These are phyloP conservation scores for Linepithema humile DNA, from an alignment of 1,140 invertebrate genomes.

Conservation along the genomic window DNA sequence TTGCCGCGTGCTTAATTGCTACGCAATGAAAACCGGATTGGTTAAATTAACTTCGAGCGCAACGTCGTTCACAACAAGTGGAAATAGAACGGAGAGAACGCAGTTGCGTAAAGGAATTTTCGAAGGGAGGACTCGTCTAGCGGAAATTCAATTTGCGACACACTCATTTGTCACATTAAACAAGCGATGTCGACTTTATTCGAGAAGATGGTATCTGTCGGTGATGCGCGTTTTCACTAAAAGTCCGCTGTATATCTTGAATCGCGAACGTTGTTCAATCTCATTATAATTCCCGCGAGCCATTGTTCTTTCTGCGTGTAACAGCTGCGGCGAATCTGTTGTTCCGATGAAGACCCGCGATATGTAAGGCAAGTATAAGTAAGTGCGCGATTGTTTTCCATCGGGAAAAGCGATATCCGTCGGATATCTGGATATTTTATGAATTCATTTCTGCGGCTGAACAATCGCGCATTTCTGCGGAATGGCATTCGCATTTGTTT, in stretches of 20 bases:
- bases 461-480: not conserved
- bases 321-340: conserved; percentile 6
- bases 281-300: conserved; percentile 14
- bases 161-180: not conserved
- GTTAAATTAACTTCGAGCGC: not conserved
- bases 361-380: not conserved
- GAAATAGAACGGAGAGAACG: not conserved
- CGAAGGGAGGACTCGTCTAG: not conserved
- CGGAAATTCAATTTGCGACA: not conserved
- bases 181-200: not conserved
- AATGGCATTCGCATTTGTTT: not conserved
- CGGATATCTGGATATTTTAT: not conserved
- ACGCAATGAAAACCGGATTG: not conserved
- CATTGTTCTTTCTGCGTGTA: conserved; percentile 30
- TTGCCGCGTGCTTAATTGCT: not conserved
- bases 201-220: not conserved
- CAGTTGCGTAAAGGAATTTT: not conserved
- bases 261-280: not conserved
- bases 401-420: not conserved
- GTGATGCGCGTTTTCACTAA: not conserved
- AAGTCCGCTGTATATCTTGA: not conserved
- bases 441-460: conserved; percentile 13
- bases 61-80: not conserved
- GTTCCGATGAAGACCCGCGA: conserved; percentile 30
- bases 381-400: conserved; percentile 31